Conservation (phyloP, 1,140 invertebrate species). For the Pteromalus puparum region DNA sequence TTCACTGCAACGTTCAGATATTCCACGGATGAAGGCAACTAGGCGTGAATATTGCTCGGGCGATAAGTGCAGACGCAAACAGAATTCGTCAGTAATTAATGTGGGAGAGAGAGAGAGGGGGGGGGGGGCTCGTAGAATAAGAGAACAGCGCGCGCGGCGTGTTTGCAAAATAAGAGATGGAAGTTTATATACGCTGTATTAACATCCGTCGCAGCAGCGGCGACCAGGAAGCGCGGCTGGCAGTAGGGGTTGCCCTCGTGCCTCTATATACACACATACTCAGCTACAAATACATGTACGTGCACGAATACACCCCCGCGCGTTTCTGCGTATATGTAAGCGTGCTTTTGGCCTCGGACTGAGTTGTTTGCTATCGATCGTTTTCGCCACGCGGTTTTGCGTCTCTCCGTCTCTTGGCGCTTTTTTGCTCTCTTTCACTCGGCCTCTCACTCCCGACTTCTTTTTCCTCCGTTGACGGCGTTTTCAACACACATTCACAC, state of each 20-base stretch:
- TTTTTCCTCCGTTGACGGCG: neutral
- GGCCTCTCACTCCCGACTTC: neutral
- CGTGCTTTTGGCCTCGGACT: slow-evolving; percentile 53
- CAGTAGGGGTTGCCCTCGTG: slow-evolving; percentile 47
- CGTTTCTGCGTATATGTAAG: neutral
- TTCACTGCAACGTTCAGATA: neutral
- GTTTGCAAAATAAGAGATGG: slow-evolving; percentile 23
- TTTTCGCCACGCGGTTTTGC: slow-evolving; percentile 50
- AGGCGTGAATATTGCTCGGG: slow-evolving; percentile 15
- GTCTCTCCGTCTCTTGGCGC: slow-evolving; percentile 42
- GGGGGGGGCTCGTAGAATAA: neutral
- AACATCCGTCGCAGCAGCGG: slow-evolving; percentile 16
- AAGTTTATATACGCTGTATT: neutral
- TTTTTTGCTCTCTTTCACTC: neutral
- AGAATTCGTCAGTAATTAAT: slow-evolving; percentile 11
- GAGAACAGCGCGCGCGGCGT: neutral
- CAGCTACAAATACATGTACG: neutral
- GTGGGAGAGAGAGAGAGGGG: neutral
- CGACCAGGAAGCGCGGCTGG: slow-evolving; percentile 34
- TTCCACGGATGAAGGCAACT: neutral
- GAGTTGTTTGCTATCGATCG: slow-evolving; percentile 61
- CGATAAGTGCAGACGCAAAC: neutral
- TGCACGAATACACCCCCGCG: neutral
- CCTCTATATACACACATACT: neutral
- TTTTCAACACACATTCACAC: neutral